Conservation (phyloP, 2,888 invertebrate genomes). For the Smittia aterrima region DNA sequence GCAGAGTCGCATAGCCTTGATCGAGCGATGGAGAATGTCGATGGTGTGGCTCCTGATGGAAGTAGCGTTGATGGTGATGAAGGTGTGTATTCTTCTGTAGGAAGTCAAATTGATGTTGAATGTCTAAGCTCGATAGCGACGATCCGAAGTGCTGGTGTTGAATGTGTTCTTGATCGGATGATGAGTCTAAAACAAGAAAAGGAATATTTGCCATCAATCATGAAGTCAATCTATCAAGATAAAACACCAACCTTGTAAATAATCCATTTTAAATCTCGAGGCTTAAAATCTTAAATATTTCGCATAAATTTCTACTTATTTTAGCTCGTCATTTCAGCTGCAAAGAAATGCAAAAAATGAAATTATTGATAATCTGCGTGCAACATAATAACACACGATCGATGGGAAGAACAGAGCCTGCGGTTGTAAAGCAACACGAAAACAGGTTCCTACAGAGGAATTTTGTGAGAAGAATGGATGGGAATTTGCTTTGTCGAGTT, state of each 20-base stretch:
- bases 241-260: slow-evolving; percentile 3
- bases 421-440: slow-evolving; percentile 36
- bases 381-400: slow-evolving; percentile 41
- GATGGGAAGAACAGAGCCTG: slow-evolving; percentile 38
- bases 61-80: slow-evolving; percentile 32
- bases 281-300: slow-evolving; percentile 7
- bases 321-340: slow-evolving; percentile 28
- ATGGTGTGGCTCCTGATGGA: slow-evolving; percentile 27
- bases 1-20: slow-evolving; percentile 78
- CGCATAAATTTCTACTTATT: slow-evolving; percentile 13
- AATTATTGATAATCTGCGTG: slow-evolving; percentile 42
- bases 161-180: slow-evolving; percentile 39
- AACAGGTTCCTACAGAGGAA: slow-evolving; percentile 36
- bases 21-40: slow-evolving; percentile 68
- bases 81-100: slow-evolving; percentile 30
- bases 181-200: slow-evolving; percentile 29
- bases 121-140: slow-evolving; percentile 32
- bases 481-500: not conserved
- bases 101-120: slow-evolving; percentile 36
- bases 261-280: not conserved
- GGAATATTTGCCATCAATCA: not conserved
- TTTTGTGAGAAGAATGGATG: slow-evolving; percentile 20
- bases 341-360: slow-evolving; percentile 33
- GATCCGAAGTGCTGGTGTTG: slow-evolving; percentile 37
- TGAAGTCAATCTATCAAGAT: not conserved